Evolutionary conservation across 2,113 vertebrate species (phyloP), one percentile per base, ranked within the genome.

Genomic region (Neolamprologus hecqui): DNA sequence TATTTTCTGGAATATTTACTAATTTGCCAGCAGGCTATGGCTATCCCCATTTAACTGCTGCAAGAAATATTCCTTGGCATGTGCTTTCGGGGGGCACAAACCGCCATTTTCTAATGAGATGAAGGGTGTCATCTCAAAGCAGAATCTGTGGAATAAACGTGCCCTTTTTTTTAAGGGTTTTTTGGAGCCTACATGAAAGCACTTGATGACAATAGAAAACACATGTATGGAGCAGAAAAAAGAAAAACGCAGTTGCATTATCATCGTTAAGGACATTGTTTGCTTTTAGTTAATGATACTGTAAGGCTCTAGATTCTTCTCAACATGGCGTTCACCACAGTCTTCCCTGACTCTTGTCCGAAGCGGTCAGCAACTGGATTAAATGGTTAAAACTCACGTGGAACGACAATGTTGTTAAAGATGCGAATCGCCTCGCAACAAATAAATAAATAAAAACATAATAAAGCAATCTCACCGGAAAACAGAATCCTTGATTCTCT

Each of bases 81-180:
- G 84, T 88, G 73, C 86, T 91, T 87, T 55, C 54, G 77, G 35
- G 35, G 82, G 86, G 51, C 79, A 91, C 83, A 91, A 82, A 91
- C 96, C 96, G 95, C 96, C 95, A 96, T 96, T 95, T 96, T 96
- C 94, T 96, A 85, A 86, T 90, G 86, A 89, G 85, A 91, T 89
- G 90, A 81, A 82, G 90, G 84, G 84, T 93, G 89, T 85, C 89
- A 93, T 84, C 84, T 83, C 79, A 89, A n/a, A 88, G 84, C 80
- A 83, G 21, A 70, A 82, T 87, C 51, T 88, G 82, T 31, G 63
- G 81, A 77, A 17, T 35, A 88, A 86, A 75, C 49, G 49, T 42
- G 21, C 42, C n/a, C 15, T 6, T 45, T 51, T 33, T 42, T 2
- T 2, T 3, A 19, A 5, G 3, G 10, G 7, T 1, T 6, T 79